These are phyloP conservation scores for Osmoderma eremita DNA, from an alignment of 2,888 invertebrate genomes.

Conservation along the genomic window DNA sequence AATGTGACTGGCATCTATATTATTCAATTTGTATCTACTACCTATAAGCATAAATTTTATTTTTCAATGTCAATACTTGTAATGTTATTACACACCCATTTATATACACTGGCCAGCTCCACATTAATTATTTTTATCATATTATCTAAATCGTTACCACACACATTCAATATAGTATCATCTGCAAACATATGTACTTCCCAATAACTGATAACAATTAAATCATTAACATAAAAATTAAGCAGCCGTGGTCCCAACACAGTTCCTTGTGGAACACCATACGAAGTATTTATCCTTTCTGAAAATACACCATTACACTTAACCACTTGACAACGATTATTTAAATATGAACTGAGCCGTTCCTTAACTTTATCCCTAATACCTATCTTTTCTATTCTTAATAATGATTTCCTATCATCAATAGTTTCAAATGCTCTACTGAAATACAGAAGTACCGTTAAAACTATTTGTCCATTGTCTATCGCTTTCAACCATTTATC, in stretches of 20 bases:
- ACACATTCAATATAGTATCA: not conserved
- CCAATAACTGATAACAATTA: not conserved
- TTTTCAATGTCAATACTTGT: not conserved
- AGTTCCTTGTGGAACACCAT: too few species aligned
- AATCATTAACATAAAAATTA: too few species aligned
- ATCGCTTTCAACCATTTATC: too few species aligned
- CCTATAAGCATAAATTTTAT: not conserved
- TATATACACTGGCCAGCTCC: not conserved
- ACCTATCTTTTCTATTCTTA: too few species aligned
- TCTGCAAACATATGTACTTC: not conserved
- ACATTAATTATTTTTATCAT: not conserved
- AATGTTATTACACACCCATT: not conserved
- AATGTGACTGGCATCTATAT: not conserved
- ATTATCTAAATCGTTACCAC: not conserved
- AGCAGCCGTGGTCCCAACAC: too few species aligned
- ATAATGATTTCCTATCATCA: not conserved
- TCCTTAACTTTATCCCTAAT: too few species aligned
- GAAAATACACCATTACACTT: too few species aligned
- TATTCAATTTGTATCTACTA: not conserved
- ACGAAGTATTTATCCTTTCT: too few species aligned
- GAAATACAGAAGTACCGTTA: not conserved
- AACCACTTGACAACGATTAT: too few species aligned
- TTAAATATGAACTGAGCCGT: too few species aligned
- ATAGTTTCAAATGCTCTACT: not conserved
- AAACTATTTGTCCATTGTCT: not conserved